Conservation (phyloP, 2,797 vertebrate species). For the Jordanella pulchra region DNA sequence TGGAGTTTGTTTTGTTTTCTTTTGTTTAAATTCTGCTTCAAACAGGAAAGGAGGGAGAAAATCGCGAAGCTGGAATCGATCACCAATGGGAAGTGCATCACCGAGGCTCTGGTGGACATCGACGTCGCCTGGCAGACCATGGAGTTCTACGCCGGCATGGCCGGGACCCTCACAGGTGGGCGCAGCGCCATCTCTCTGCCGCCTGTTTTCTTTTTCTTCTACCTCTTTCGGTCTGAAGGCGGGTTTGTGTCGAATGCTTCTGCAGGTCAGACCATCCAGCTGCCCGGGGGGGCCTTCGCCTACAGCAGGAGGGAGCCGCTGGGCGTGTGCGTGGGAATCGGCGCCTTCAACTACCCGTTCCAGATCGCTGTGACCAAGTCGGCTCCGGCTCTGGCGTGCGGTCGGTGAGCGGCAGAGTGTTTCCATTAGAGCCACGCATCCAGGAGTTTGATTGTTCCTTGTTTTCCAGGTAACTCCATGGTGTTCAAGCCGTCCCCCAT, state of each 20-base stretch:
- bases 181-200: rapidly evolving
- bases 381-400: slow-evolving; percentile 93
- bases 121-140: slow-evolving; percentile 88
- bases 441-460: background rate
- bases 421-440: background rate
- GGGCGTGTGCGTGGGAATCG: slow-evolving; percentile 93
- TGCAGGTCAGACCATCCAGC: slow-evolving; percentile 92
- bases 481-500: slow-evolving; percentile 95
- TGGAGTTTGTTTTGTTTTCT: background rate
- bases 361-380: slow-evolving; percentile 91
- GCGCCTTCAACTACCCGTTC: slow-evolving; percentile 97
- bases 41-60: slow-evolving; percentile 86
- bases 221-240: background rate
- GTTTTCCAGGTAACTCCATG: slow-evolving; percentile 89
- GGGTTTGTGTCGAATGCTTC: background rate
- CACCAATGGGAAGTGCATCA: slow-evolving; percentile 94
- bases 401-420: slow-evolving; percentile 70
- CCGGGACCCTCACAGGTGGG: slow-evolving; percentile 87
- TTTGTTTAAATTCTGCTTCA: background rate
- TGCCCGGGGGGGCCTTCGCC: slow-evolving; percentile 88
- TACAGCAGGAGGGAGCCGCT: slow-evolving; percentile 93
- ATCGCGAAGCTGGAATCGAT: slow-evolving; percentile 89
- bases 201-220: background rate
- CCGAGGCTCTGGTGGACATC: slow-evolving; percentile 87
- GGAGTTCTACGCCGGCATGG: slow-evolving; percentile 93